Percentiles rank a stretch among this genome's conserved stretches.
phyloP scores from a whole-genome alignment of 2,888 invertebrate species.

The Archips xylosteana region DNA sequence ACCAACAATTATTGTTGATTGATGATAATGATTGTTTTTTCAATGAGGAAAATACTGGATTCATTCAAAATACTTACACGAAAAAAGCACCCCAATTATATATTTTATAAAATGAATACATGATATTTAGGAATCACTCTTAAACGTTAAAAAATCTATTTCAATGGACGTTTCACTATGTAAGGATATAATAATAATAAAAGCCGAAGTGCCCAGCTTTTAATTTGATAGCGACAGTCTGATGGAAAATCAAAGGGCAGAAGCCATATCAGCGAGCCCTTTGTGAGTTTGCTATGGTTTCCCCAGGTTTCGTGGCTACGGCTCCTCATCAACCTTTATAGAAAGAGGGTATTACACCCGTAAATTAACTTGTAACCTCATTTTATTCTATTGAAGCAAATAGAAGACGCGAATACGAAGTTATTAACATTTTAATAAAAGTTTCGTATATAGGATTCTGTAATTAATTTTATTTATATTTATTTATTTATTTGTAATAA shows the following conservation, averaged over 20 bases:
- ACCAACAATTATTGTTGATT: no score
- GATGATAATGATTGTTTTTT: no score
- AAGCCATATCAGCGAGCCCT: slow-evolving; percentile 61
- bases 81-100: not conserved
- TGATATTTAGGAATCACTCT: not conserved
- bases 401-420: not conserved
- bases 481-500: no score
- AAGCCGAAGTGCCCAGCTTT: slow-evolving; percentile 17
- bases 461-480: no score
- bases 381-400: not conserved
- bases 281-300: slow-evolving; percentile 67
- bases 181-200: not conserved
- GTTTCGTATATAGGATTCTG: not conserved
- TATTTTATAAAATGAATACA: not conserved
- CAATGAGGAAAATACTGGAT: not conserved
- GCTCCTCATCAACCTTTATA: slow-evolving; percentile 48
- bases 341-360: slow-evolving; percentile 8
- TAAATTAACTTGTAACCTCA: slow-evolving; percentile 6
- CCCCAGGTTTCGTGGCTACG: slow-evolving; percentile 56
- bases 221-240: slow-evolving; percentile 24
- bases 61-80: not conserved
- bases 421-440: not conserved
- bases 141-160: not conserved
- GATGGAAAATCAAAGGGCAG: slow-evolving; percentile 44
- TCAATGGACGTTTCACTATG: not conserved